These are phyloP conservation scores for Bothrops jararaca DNA, from an alignment of 2,113 vertebrate genomes.

Conservation along the genomic window DNA sequence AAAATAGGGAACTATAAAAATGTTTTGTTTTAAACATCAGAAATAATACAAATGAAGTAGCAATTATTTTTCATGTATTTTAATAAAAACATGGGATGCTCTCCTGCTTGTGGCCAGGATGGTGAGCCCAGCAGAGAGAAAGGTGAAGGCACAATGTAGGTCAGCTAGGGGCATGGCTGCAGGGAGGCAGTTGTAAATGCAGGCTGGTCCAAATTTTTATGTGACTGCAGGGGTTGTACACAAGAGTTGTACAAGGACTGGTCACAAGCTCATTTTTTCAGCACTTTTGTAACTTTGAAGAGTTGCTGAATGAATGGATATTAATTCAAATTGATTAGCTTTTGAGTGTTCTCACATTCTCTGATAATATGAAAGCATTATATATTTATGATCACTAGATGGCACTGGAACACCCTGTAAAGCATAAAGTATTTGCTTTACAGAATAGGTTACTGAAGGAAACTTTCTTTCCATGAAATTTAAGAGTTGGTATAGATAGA, in stretches of 20 bases:
- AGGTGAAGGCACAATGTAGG: background rate
- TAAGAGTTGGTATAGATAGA: background rate
- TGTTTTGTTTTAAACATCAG: background rate
- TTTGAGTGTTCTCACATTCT: background rate
- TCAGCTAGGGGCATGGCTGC: background rate
- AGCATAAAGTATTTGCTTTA: background rate
- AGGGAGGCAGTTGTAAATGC: background rate
- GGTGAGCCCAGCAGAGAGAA: background rate
- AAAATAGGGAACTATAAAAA: background rate
- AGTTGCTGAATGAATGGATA: background rate
- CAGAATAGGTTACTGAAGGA: background rate
- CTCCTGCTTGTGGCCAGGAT: background rate
- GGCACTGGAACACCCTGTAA: background rate
- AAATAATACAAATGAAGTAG: background rate
- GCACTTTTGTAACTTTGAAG: background rate
- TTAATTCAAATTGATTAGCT: background rate
- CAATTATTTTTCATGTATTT: background rate
- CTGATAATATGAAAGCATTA: background rate
- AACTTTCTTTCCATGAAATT: background rate
- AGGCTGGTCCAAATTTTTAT: background rate
- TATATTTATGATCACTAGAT: constrained; percentile 1
- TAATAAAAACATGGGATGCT: background rate
- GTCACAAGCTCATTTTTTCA: background rate
- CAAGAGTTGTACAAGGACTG: background rate
- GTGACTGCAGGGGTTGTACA: background rate